Evolutionary conservation across 2,888 invertebrate genomes (phyloP), one percentile per base, ranked within the genome.

Genomic region (Argyra leucocephala): DNA sequence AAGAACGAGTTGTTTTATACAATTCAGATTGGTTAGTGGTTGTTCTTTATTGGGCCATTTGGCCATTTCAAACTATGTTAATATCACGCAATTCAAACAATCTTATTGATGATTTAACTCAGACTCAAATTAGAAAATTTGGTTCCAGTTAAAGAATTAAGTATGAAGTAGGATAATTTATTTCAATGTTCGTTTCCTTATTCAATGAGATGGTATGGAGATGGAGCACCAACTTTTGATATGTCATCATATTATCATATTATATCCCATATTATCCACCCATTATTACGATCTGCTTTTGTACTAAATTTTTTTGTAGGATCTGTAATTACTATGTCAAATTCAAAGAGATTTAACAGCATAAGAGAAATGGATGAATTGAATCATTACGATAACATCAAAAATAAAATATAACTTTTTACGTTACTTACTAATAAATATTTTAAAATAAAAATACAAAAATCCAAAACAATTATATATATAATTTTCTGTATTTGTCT

Each of bases 141-240:
- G 92, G 95, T 84, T 23, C 88, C 90, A 15, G 89, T 98, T 80
- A 93, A 93, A 75, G 80, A 82, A 66, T 76, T 98, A 23, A 89
- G 90, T 59, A 91, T 87, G 0, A 94, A 90, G 82, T 99, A 98
- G 76, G 98, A 99, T 77, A 98, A 98, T 78, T 77, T 99, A 62
- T 99, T 99, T 75, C 84, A 92, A 70, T 90, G 91, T 72, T 89
- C 88, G 62, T 95, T 94, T 73, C 94, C 95, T 0, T 99, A 98
- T 77, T 95, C 96, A 4, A 98, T 99, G 98, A 98, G 98, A 1
- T 98, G 94, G 90, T 96, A 96, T 81, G 97, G 96, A n/a, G 96
- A n/a, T n/a, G n/a, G 96, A 18, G 96, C 96, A 0, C 96, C 96
- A 0, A 94, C 94, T 0, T 96, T 93, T 0, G 69, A 77, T 63